phyloP scores from a whole-genome alignment of 1,140 invertebrate species.

The Zaprionus inermis region DNA sequence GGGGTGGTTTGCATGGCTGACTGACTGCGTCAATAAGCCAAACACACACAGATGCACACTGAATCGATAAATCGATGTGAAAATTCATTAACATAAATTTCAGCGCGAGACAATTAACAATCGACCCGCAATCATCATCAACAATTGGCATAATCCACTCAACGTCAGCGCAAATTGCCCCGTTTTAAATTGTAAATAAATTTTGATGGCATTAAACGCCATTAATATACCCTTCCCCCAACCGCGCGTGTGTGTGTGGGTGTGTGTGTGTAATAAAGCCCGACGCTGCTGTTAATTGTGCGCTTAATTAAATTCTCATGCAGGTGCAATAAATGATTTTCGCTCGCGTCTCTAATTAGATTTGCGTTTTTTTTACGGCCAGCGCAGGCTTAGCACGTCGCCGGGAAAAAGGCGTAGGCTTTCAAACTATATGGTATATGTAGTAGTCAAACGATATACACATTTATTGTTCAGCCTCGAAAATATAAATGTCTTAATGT shows the following conservation, averaged over 20 bases:
- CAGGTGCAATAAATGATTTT: slow-evolving; percentile 80
- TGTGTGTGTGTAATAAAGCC: slow-evolving; percentile 14
- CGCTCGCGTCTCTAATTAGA: slow-evolving; percentile 68
- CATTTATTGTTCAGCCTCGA: too few species aligned
- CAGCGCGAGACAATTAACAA: slow-evolving; percentile 73
- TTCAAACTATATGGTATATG: neutral
- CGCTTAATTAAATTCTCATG: slow-evolving; percentile 82
- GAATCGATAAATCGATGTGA: slow-evolving; percentile 77
- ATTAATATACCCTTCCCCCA: slow-evolving; percentile 49
- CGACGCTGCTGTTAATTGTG: slow-evolving; percentile 66
- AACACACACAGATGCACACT: neutral
- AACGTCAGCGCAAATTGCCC: slow-evolving; percentile 66
- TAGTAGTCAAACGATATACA: too few species aligned
- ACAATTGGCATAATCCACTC: slow-evolving; percentile 79
- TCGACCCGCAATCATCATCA: slow-evolving; percentile 78
- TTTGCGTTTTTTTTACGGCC: slow-evolving; percentile 62
- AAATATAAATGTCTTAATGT: too few species aligned
- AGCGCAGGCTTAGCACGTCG: slow-evolving; percentile 37
- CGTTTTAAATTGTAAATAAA: slow-evolving; percentile 78
- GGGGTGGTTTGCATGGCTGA: slow-evolving; percentile 15
- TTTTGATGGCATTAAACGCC: slow-evolving; percentile 78
- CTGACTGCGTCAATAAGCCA: slow-evolving; percentile 4
- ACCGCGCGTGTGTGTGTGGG: too few species aligned
- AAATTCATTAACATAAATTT: slow-evolving; percentile 78
- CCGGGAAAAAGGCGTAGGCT: neutral